Percentiles rank a stretch among this genome's conserved stretches.
These are phyloP conservation scores for Atlantisia rogersi DNA, from an alignment of 2,113 vertebrate species.

Conservation along the genomic window DNA sequence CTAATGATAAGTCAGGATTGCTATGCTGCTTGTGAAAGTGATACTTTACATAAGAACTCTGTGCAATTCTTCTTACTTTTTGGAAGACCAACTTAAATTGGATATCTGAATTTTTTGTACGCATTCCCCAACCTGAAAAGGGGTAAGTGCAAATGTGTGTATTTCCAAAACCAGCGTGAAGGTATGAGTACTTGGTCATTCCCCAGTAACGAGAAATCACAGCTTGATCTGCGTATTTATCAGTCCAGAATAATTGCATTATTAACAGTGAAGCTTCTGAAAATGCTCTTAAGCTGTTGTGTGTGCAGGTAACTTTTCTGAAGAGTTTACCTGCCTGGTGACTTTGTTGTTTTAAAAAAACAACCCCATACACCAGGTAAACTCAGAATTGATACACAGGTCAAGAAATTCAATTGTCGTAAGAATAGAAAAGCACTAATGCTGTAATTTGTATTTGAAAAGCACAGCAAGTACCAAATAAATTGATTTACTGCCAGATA, in stretches of 20 bases:
- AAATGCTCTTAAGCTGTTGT: neutral
- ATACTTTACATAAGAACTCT: neutral
- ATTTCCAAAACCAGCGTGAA: neutral
- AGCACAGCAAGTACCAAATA: neutral
- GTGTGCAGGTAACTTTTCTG: neutral
- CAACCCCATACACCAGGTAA: neutral
- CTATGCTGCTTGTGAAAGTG: neutral
- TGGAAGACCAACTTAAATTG: neutral
- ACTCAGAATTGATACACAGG: neutral
- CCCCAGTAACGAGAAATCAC: neutral
- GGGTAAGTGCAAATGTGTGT: neutral
- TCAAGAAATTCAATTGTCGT: neutral
- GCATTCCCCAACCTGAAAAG: neutral
- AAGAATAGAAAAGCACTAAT: neutral
- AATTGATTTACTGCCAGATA: neutral
- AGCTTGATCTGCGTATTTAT: neutral
- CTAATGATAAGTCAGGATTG: neutral
- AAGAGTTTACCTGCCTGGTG: neutral
- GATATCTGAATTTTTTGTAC: neutral
- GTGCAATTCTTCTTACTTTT: neutral
- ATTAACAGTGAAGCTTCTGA: neutral
- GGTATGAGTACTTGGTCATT: neutral
- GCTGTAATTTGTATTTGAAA: neutral
- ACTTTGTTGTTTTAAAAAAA: neutral
- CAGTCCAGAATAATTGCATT: neutral